Evolutionary conservation across 2,888 invertebrate genomes (phyloP).

Genomic region (Limnephilus auricula): DNA sequence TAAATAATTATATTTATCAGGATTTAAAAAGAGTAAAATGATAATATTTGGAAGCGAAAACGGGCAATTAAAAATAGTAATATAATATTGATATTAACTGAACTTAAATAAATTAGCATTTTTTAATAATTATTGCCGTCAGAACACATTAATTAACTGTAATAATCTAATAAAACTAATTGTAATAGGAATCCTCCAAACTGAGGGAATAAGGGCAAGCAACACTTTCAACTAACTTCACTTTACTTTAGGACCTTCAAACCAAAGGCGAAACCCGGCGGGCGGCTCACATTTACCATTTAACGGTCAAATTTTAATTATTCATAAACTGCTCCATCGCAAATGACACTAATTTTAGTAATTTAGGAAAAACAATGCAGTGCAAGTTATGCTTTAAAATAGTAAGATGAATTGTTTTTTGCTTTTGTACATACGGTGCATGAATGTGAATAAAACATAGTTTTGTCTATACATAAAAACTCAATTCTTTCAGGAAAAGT

Average conservation of each 20-base stretch:
- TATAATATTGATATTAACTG: constrained; percentile 31
- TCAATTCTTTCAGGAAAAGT: no score
- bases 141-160: constrained; percentile 35
- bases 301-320: no score
- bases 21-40: constrained; percentile 29
- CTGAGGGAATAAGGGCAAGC: constrained; percentile 44
- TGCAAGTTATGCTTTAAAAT: no score
- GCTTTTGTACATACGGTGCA: no score
- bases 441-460: no score
- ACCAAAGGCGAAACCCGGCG: not conserved
- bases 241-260: not conserved
- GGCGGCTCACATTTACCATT: not conserved
- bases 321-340: no score
- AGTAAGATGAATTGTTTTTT: no score
- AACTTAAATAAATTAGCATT: constrained; percentile 27
- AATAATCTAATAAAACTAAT: constrained; percentile 20
- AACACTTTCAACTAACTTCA: constrained; percentile 1
- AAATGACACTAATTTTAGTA: no score
- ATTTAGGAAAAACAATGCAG: no score
- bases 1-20: constrained; percentile 46
- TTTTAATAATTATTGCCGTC: constrained; percentile 42
- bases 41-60: constrained; percentile 20
- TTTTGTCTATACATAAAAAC: no score
- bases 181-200: constrained; percentile 51
- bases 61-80: constrained; percentile 2